Percentiles rank a stretch among this genome's conserved stretches.
Conservation (phyloP, 2,888 invertebrate genomes). For the Carabus problematicus region DNA sequence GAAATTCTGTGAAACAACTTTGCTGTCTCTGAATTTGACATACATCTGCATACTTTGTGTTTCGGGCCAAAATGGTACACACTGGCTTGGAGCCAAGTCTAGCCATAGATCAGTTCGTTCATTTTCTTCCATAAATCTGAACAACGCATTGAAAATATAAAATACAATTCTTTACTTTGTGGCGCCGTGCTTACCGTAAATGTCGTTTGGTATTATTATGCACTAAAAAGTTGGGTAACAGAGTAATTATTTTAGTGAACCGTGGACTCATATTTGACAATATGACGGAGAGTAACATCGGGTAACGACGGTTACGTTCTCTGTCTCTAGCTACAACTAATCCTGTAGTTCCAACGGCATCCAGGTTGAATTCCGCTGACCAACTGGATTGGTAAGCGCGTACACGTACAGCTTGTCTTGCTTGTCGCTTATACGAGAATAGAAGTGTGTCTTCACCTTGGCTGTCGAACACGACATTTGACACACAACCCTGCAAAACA, state of each 20-base stretch:
- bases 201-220: slow-evolving; percentile 72
- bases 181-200: slow-evolving; percentile 51
- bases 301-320: slow-evolving; percentile 75
- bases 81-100: slow-evolving; percentile 74
- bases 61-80: slow-evolving; percentile 81
- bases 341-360: slow-evolving; percentile 78
- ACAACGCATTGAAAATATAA: neutral
- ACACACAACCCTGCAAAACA: slow-evolving; percentile 65
- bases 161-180: neutral
- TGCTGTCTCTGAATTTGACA: slow-evolving; percentile 79
- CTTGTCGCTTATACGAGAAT: slow-evolving; percentile 68
- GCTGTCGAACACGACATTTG: slow-evolving; percentile 67
- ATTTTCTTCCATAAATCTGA: slow-evolving; percentile 84
- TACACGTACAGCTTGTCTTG: slow-evolving; percentile 62
- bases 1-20: slow-evolving; percentile 78
- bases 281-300: slow-evolving; percentile 72
- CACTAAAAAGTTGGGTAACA: slow-evolving; percentile 81
- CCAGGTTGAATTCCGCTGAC: slow-evolving; percentile 69
- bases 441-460: slow-evolving; percentile 71
- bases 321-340: slow-evolving; percentile 75
- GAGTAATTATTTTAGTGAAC: slow-evolving; percentile 79
- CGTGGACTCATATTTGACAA: slow-evolving; percentile 76
- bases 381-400: slow-evolving; percentile 70
- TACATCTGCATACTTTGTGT: slow-evolving; percentile 83
- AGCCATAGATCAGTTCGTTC: slow-evolving; percentile 85